phyloP scores from a whole-genome alignment of 2,797 vertebrate species.

The Oryzias dopingdopingensis region DNA sequence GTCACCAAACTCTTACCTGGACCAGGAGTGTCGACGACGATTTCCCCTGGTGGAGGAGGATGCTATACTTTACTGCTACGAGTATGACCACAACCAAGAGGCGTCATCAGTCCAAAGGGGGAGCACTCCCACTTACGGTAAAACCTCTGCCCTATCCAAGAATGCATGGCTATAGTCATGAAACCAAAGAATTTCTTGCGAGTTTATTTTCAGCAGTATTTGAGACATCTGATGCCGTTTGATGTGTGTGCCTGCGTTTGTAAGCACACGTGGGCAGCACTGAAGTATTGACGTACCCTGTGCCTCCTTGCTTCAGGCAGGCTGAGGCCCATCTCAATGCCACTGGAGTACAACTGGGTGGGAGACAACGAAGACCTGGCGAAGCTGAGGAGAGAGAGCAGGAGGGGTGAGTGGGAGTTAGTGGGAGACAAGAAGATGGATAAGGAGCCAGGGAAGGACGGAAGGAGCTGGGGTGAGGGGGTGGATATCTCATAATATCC shows the following conservation, averaged over 20 bases:
- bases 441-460: slow-evolving; percentile 82
- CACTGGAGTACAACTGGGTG: slow-evolving; percentile 98
- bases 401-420: slow-evolving; percentile 82
- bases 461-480: slow-evolving; percentile 72
- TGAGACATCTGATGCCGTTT: slow-evolving; percentile 22
- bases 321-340: slow-evolving; percentile 98
- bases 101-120: slow-evolving; percentile 88
- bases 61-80: slow-evolving; percentile 94
- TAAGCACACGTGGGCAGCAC: slow-evolving; percentile 32
- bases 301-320: slow-evolving; percentile 81
- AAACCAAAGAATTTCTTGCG: slow-evolving; percentile 25
- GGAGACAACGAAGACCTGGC: slow-evolving; percentile 96
- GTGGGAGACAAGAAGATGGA: slow-evolving; percentile 43
- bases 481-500: slow-evolving; percentile 70
- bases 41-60: slow-evolving; percentile 96
- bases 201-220: slow-evolving; percentile 24
- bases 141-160: slow-evolving; percentile 23
- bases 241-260: slow-evolving; percentile 12
- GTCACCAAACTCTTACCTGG: slow-evolving; percentile 97
- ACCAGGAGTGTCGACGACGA: slow-evolving; percentile 91
- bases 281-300: slow-evolving; percentile 47
- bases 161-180: slow-evolving; percentile 13
- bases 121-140: slow-evolving; percentile 96
- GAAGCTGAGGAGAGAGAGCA: slow-evolving; percentile 96
- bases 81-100: slow-evolving; percentile 93